Conservation (phyloP, 2,797 vertebrate genomes). For the Arremon brunneinucha region DNA sequence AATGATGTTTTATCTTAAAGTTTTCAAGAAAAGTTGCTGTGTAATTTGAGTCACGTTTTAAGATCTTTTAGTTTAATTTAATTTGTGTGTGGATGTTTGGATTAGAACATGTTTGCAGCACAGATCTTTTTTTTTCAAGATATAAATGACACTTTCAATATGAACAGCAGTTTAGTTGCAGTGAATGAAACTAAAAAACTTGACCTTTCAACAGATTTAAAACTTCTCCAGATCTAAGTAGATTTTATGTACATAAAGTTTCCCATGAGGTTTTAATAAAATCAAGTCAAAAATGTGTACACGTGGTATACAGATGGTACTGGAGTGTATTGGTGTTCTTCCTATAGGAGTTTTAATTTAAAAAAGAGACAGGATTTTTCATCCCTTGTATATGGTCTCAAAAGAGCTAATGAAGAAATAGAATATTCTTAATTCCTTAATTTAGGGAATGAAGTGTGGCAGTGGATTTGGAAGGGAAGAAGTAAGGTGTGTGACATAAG, state of each 20-base stretch:
- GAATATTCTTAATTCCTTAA: neutral
- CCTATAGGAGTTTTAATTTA: neutral
- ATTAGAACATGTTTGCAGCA: neutral
- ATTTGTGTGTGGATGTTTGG: neutral
- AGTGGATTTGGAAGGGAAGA: neutral
- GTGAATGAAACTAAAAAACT: neutral
- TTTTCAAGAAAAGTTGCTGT: neutral
- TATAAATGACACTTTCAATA: neutral
- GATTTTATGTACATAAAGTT: neutral
- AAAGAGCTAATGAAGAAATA: neutral
- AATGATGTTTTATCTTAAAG: neutral
- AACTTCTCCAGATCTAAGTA: neutral
- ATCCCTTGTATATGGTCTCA: neutral
- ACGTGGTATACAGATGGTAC: neutral
- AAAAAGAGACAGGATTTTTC: neutral
- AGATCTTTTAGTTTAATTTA: neutral
- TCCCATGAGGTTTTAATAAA: conserved; percentile 32
- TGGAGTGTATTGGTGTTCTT: conserved; percentile 11
- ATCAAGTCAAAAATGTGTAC: neutral
- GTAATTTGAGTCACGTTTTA: neutral
- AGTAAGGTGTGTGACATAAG: neutral
- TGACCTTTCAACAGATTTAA: neutral
- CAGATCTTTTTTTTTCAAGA: neutral
- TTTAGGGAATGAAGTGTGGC: neutral
- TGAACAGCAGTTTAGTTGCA: neutral